phyloP scores from a whole-genome alignment of 2,113 vertebrate genomes.

The Zosterops pallidus region DNA sequence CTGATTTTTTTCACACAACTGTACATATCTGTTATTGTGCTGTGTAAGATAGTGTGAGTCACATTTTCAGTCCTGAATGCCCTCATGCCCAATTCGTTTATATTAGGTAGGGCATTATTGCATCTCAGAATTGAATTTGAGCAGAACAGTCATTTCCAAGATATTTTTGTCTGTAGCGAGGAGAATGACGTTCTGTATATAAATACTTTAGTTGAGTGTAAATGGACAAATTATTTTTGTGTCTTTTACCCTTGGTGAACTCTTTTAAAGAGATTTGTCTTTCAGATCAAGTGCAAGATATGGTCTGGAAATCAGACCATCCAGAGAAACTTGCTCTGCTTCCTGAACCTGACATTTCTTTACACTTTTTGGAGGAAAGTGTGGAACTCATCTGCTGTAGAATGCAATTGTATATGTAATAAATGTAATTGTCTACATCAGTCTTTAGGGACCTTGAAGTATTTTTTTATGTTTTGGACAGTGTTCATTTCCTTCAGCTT shows the following conservation, averaged over 20 bases:
- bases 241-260: neutral
- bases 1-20: fast-evolving
- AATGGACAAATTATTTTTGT: neutral
- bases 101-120: neutral
- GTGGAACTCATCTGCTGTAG: neutral
- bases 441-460: neutral
- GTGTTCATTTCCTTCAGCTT: neutral
- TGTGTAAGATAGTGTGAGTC: neutral
- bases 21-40: neutral
- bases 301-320: neutral
- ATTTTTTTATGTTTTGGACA: neutral
- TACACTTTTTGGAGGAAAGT: neutral
- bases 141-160: neutral
- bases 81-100: neutral
- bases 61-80: neutral
- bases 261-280: neutral
- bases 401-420: neutral
- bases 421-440: neutral
- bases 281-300: neutral
- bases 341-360: neutral
- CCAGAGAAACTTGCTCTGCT: neutral
- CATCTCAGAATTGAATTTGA: neutral
- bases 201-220: neutral
- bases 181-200: neutral
- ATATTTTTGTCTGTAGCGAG: neutral